Evolutionary conservation across 2,888 invertebrate genomes (phyloP), one percentile per base, ranked within the genome.

Genomic region (Tholera decimalis): DNA sequence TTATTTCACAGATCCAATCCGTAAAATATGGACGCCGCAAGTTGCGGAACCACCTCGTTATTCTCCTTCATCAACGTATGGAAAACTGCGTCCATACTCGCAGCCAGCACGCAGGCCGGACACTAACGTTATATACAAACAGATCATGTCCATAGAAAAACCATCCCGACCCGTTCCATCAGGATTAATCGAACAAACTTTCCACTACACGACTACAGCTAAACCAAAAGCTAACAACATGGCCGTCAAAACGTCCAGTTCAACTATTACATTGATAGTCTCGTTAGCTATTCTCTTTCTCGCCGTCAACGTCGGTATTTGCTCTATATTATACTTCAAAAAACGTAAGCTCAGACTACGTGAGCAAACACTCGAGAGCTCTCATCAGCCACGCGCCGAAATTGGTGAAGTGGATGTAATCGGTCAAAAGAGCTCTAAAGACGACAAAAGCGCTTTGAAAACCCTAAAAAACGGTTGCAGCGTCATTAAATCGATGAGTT

Each of bases 211-310:
- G 35, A 87, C 91, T 54, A 92, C 92, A 47, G 50, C 58, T 51
- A 90, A 91, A 84, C 89, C 91, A 33, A 86, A 84, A 80, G 57
- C 77, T 8, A 80, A 71, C n/a, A 80, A 70, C 71, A 83, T 91
- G 73, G 91, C 96, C 60, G 88, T 96, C 33, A 96, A 96, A 88
- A 96, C 96, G 62, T 96, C 96, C 9, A 95, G 96, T 68, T 96
- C 96, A 6, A 96, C 96, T n/a, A 91, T 97, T 68, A 96, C 97
- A 74, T 90, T 97, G 55, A 92, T 97, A 46, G 95, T 97, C 50
- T 96, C 96, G 0, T 92, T 97, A 70, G 97, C 97, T 26, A 95
- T 97, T 53, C 91, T 97, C 47, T 98, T 98, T 85, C 92, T 98
- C 8, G 91, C 97, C 24, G 94, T 98, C 8, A 98, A 98, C 87